These are phyloP conservation scores for Pocillopora damicornis DNA, from an alignment of 64 coral and sea anemone species.

Conservation along the genomic window DNA sequence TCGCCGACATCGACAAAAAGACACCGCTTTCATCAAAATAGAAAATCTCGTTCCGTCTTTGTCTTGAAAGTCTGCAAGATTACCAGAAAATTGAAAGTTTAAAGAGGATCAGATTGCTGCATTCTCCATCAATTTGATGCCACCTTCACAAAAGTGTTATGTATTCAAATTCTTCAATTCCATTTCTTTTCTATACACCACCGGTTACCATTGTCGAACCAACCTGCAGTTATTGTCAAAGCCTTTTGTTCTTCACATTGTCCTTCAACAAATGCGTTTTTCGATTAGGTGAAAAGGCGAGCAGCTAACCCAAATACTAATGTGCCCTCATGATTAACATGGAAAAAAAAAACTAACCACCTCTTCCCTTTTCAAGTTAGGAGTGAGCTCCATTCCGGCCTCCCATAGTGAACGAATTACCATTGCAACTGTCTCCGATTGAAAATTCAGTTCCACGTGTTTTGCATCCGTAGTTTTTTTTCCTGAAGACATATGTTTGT, in stretches of 20 bases:
- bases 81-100: not conserved
- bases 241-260: not conserved
- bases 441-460: too few species aligned
- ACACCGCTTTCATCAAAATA: not conserved
- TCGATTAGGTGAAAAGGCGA: constrained; percentile 1
- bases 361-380: too few species aligned
- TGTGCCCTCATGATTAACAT: not conserved
- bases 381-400: too few species aligned
- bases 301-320: not conserved
- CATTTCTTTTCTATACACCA: constrained; percentile 33
- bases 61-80: not conserved
- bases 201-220: not conserved
- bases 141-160: not conserved
- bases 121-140: not conserved
- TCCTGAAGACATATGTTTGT: not conserved
- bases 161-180: constrained; percentile 12
- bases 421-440: too few species aligned
- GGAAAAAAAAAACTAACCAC: not conserved
- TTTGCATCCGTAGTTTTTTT: too few species aligned
- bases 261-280: constrained; percentile 6
- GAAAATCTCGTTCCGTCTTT: not conserved
- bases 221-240: constrained; percentile 11
- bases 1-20: not conserved
- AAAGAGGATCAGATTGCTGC: constrained; percentile 3
- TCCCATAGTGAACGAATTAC: too few species aligned